phyloP scores from a whole-genome alignment of 2,113 vertebrate species.

The Xenopus borealis region DNA sequence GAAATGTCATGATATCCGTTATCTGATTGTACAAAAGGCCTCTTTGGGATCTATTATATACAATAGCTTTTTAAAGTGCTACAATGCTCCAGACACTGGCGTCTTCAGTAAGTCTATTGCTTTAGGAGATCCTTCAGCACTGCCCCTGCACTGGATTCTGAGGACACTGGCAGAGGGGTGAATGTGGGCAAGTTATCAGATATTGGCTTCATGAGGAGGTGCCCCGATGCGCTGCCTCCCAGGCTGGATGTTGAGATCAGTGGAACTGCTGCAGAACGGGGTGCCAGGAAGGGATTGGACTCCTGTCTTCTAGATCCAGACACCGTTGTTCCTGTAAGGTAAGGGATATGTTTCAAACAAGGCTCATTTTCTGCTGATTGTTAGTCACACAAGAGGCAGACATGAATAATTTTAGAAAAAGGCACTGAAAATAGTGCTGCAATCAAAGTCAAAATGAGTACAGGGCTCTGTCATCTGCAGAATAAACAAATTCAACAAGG shows the following conservation, averaged over 20 bases:
- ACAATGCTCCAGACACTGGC: not conserved
- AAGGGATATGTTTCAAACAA: not conserved
- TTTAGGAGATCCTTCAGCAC: conserved; percentile 91
- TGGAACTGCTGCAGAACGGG: conserved; percentile 90
- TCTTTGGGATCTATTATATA: conserved; percentile 62
- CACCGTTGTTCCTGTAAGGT: conserved; percentile 54
- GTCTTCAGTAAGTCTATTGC: conserved; percentile 63
- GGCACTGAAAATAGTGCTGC: no score
- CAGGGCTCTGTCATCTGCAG: no score
- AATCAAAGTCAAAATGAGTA: no score
- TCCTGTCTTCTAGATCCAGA: conserved; percentile 68
- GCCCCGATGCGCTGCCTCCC: conserved; percentile 64
- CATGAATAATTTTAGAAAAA: no score
- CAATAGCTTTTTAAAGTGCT: conserved; percentile 72
- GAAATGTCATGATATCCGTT: conserved; percentile 34
- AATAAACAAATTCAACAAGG: no score
- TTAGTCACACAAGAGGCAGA: no score
- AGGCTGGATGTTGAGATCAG: conserved; percentile 65
- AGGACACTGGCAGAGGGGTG: conserved; percentile 86
- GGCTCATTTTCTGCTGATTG: no score
- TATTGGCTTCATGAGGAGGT: conserved; percentile 94
- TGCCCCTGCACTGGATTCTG: conserved; percentile 81
- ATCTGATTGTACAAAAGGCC: conserved; percentile 67
- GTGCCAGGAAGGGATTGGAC: conserved; percentile 83
- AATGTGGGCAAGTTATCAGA: conserved; percentile 86